A percentile compares a stretch with the other conserved stretches of the same genome.
Evolutionary conservation across 2,888 invertebrate species (phyloP).

Genomic region (Agonopterix heracliana): DNA sequence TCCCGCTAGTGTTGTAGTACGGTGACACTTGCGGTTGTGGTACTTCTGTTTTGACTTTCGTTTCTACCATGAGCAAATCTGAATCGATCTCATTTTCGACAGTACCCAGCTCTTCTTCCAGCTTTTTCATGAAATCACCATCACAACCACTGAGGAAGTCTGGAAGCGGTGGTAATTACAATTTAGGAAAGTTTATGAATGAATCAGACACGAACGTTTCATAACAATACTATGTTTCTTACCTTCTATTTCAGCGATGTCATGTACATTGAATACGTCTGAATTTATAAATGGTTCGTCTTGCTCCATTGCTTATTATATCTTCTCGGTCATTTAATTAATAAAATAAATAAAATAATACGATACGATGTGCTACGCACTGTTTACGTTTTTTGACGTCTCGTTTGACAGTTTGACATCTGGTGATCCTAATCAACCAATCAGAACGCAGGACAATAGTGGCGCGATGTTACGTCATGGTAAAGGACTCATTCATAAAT

Average conservation of each 20-base stretch:
- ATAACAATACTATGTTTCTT: constrained; percentile 23
- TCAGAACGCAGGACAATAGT: constrained; percentile 63
- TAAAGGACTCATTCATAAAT: too few species aligned
- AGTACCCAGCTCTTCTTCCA: constrained; percentile 62
- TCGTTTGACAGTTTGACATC: constrained; percentile 47
- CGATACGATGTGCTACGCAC: constrained; percentile 15
- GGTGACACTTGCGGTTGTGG: constrained; percentile 49
- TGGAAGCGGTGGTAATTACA: constrained; percentile 34
- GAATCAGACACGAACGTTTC: not conserved
- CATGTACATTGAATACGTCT: constrained; percentile 80
- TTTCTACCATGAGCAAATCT: constrained; percentile 46
- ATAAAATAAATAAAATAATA: constrained; percentile 1
- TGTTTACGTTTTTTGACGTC: constrained; percentile 50
- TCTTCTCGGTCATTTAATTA: constrained; percentile 2
- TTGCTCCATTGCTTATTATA: constrained; percentile 42
- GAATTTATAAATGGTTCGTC: constrained; percentile 57
- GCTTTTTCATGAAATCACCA: constrained; percentile 77
- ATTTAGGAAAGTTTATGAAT: not conserved
- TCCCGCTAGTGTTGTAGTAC: constrained; percentile 43
- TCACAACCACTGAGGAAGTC: constrained; percentile 82
- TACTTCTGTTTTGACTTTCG: constrained; percentile 38
- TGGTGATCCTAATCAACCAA: constrained; percentile 66
- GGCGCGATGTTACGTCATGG: constrained; percentile 77
- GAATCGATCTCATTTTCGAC: constrained; percentile 44
- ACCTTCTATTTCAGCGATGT: constrained; percentile 83